Evolutionary conservation across 2,797 vertebrate species (phyloP), one percentile per base, ranked within the genome.

Genomic region (Sebastes cheni): DNA sequence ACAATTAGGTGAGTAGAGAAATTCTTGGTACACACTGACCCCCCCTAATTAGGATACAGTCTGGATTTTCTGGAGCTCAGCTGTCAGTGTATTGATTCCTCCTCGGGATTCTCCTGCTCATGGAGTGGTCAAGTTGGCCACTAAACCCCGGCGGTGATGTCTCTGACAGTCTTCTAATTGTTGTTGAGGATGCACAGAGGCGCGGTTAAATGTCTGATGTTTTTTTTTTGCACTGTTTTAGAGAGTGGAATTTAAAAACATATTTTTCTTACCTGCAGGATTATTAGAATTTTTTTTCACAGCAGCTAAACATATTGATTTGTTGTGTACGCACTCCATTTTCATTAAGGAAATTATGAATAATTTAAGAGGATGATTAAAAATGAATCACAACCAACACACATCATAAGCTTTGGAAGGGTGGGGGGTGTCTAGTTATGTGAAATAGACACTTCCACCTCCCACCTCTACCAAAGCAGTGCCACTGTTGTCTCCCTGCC

Each of bases 11-110:
- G 65, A 88, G 75, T 11, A 75, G 82, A 88, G 70, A 86, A 91
- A 90, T 90, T 93, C 86, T 90, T 52, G 67, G 68, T 88, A 80
- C 79, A 79, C 72, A 84, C 82, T 81, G 89, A 92, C 87, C 88
- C 54, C 88, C 54, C 29, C 88, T 94, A 94, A 96, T 95, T 94
- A 95, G 93, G 91, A 93, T 86, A 92, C 86, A 89, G 86, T 88
- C 68, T 81, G 85, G 85, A 91, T 88, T 92, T 93, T 90, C 87
- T 88, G 85, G 83, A 84, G 86, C 90, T 90, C 88, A 85, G 91
- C 92, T 94, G 93, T 94, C 91, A 84, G 85, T 32, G 42, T 93
- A 95, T 95, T 83, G 93, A 95, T 96, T 93, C 88, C 75, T 91
- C 91, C 83, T 80, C 64, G 77, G 88, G 86, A 87, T 83, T 84